phyloP scores from a whole-genome alignment of 2,113 vertebrate genomes.

The Bujurquina vittata region DNA sequence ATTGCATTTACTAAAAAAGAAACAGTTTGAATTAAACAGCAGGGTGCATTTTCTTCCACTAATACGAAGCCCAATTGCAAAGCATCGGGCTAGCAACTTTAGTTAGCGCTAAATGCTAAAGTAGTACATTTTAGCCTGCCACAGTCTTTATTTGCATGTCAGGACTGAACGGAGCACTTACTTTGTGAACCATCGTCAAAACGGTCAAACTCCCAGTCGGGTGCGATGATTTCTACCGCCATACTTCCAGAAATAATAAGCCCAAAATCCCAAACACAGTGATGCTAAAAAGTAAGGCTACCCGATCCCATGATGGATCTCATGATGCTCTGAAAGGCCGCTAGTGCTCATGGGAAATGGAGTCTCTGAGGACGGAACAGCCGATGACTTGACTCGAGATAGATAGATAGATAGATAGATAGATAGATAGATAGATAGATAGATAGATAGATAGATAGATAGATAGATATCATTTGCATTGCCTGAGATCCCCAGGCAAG shows the following conservation, averaged over 20 bases:
- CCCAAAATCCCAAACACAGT: neutral
- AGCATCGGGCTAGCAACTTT: slow-evolving; percentile 28
- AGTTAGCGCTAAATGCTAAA: slow-evolving; percentile 24
- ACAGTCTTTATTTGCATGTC: neutral
- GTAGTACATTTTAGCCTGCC: neutral
- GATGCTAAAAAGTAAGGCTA: slow-evolving; percentile 22
- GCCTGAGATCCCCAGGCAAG: neutral
- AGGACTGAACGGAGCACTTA: slow-evolving; percentile 68
- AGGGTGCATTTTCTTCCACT: neutral
- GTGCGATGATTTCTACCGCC: slow-evolving; percentile 90
- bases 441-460: neutral
- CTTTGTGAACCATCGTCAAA: slow-evolving; percentile 97
- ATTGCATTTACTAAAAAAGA: neutral
- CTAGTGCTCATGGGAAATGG: slow-evolving; percentile 71
- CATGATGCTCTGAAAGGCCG: slow-evolving; percentile 64
- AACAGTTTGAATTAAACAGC: neutral
- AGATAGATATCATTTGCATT: neutral
- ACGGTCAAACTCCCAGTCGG: slow-evolving; percentile 96
- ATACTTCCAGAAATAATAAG: slow-evolving; percentile 59
- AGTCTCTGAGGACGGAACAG: slow-evolving; percentile 48
- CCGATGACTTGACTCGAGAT: fast-evolving
- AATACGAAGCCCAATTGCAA: slow-evolving; percentile 1
- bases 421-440: neutral
- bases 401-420: neutral
- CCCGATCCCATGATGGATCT: slow-evolving; percentile 71